Evolutionary conservation across 92 coral and sea anemone genomes (phyloP), one percentile per base, ranked within the genome.

Genomic region (Paramuricea clavata): DNA sequence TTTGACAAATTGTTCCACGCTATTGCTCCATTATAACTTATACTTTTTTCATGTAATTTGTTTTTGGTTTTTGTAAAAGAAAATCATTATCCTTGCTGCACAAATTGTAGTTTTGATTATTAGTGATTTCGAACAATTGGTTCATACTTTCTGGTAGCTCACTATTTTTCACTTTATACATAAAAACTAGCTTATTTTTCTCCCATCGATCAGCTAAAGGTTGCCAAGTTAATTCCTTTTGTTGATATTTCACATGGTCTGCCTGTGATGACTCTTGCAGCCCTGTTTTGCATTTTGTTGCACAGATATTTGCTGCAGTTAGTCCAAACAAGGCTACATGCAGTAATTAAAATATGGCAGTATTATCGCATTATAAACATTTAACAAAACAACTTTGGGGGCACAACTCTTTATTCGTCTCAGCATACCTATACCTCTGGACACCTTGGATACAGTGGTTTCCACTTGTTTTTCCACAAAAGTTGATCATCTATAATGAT

Each of bases 301-400:
- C 5, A 35, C 8, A 75, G 39, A 11, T 52, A 44, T 75, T 49
- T 30, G n/a, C n/a, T n/a, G n/a, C n/a, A n/a, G n/a, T 73, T 73
- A 30, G 31, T 54, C 56, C 57, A 73, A 19, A 77, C 82, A 50
- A 77, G 49, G 57, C 65, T 47, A n/a, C n/a, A n/a, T n/a, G 49
- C 82, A 77, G 25, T 54, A 77, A 22, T 77, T 69, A 56, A 77
- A 52, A 23, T 77, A 32, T 25, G 82, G 82, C 44, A 77, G 28
- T 13, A 77, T 60, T 77, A 77, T 42, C 26, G 82, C 22, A 23
- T 54, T 52, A 36, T 52, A 78, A n/a, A 47, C 52, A 9, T 47
- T 47, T 47, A 5, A 2, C 10, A 12, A 47, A 2, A 2, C 2
- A 1, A 1, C 21, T 26, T n/a, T n/a, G 0, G 68, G 31, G 31